phyloP scores from a whole-genome alignment of 2,797 vertebrate genomes.

The Dermochelys coriacea region DNA sequence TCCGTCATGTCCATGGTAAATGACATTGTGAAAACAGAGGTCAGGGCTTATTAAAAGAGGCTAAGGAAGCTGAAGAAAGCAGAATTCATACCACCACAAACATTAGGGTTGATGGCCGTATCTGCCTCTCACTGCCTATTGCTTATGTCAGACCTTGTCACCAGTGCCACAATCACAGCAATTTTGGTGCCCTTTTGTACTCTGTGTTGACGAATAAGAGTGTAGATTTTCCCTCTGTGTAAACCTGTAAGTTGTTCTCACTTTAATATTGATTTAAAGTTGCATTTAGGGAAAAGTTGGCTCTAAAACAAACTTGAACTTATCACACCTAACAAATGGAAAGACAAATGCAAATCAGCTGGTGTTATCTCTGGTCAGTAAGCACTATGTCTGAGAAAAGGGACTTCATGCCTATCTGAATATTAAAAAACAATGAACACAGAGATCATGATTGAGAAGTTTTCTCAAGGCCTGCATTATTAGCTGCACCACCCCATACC shows the following conservation, averaged over 20 bases:
- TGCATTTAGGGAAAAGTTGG: background rate
- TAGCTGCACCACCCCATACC: background rate
- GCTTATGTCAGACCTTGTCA: constrained; percentile 27
- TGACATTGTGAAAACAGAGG: constrained; percentile 67
- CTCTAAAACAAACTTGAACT: background rate
- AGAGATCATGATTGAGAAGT: background rate
- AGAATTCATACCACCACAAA: constrained; percentile 34
- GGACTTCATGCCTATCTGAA: background rate
- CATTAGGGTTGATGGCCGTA: background rate
- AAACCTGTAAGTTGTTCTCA: background rate
- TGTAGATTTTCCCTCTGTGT: background rate
- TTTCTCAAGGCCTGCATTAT: background rate
- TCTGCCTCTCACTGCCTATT: background rate
- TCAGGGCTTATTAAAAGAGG: constrained; percentile 62
- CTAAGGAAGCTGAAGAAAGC: constrained; percentile 46
- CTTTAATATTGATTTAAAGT: background rate
- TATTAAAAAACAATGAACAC: background rate
- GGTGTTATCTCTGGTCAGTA: background rate
- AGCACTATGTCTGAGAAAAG: background rate
- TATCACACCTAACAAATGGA: background rate
- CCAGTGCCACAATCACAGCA: background rate
- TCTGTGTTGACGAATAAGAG: background rate
- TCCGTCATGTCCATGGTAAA: constrained; percentile 58
- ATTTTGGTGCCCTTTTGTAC: background rate
- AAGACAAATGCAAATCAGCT: background rate